Percentiles rank a stretch among this genome's conserved stretches.
Conservation (phyloP, 2,797 vertebrate species). For the Anabas testudineus region DNA sequence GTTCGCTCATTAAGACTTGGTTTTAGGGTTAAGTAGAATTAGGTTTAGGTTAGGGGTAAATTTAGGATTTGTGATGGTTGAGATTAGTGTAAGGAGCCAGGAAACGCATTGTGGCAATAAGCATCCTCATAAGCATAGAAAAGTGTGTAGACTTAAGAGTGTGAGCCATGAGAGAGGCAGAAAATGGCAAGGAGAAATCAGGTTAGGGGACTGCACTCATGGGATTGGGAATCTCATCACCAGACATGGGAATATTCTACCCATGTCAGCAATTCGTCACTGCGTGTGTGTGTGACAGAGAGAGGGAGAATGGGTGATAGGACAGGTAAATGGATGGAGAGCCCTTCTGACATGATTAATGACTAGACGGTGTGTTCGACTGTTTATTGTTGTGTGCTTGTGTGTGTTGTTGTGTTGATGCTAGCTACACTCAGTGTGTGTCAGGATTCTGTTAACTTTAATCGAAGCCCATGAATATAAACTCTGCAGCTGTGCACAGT, state of each 20-base stretch:
- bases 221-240: slow-evolving; percentile 47
- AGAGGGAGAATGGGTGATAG: background rate
- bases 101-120: background rate
- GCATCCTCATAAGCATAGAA: background rate
- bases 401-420: slow-evolving; percentile 12
- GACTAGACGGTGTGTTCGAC: slow-evolving; percentile 11
- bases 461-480: slow-evolving; percentile 37
- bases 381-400: slow-evolving; percentile 22
- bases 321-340: slow-evolving; percentile 38
- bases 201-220: slow-evolving; percentile 29
- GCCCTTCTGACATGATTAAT: slow-evolving; percentile 60
- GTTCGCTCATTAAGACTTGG: too few relatives aligned
- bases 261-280: slow-evolving; percentile 57
- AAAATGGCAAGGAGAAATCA: slow-evolving; percentile 27
- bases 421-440: slow-evolving; percentile 12
- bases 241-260: slow-evolving; percentile 39
- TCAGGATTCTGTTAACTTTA: slow-evolving; percentile 36
- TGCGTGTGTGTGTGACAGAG: slow-evolving; percentile 16
- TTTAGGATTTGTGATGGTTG: too few relatives aligned
- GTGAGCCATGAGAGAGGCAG: background rate
- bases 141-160: background rate
- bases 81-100: background rate
- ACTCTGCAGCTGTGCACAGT: slow-evolving; percentile 22
- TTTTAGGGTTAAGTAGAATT: background rate
- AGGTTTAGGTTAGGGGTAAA: too few relatives aligned